Evolutionary conservation across 2,113 vertebrate species (phyloP).

Genomic region (Caloenas nicobarica): DNA sequence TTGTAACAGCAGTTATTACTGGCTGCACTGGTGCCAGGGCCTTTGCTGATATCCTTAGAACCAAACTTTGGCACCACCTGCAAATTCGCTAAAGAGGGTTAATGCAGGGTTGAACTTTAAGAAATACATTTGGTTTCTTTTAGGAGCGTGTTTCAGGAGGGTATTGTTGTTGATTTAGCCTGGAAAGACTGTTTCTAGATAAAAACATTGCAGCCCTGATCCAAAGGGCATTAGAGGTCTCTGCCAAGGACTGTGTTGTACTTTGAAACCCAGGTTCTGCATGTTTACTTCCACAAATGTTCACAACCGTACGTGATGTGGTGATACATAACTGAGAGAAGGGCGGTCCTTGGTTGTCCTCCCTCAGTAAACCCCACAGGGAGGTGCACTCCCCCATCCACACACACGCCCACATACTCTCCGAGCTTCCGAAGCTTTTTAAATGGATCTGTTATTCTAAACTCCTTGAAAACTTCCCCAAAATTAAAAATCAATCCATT

Average conservation of each 20-base stretch:
- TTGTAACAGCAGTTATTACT: neutral
- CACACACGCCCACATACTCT: fast-evolving
- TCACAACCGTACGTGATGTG: neutral
- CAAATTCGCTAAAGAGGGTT: neutral
- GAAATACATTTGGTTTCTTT: neutral
- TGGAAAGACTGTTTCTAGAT: neutral
- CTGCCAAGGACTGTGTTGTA: neutral
- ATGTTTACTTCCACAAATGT: neutral
- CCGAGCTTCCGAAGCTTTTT: neutral
- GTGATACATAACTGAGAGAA: neutral
- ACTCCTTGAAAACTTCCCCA: neutral
- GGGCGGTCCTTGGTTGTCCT: neutral
- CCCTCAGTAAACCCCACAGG: neutral
- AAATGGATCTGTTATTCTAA: neutral
- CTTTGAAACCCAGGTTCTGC: neutral
- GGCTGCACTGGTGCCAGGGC: too few relatives aligned
- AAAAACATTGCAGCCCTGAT: neutral
- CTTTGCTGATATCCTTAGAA: neutral
- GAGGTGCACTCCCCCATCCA: neutral
- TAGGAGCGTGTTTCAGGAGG: neutral
- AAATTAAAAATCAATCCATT: neutral
- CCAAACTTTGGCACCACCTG: neutral
- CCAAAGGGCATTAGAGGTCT: neutral
- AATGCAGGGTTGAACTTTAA: neutral
- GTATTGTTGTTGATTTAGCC: neutral